These are phyloP conservation scores for Lepidocolaptes lacrymiger DNA, from an alignment of 2,797 vertebrate genomes.

Conservation along the genomic window DNA sequence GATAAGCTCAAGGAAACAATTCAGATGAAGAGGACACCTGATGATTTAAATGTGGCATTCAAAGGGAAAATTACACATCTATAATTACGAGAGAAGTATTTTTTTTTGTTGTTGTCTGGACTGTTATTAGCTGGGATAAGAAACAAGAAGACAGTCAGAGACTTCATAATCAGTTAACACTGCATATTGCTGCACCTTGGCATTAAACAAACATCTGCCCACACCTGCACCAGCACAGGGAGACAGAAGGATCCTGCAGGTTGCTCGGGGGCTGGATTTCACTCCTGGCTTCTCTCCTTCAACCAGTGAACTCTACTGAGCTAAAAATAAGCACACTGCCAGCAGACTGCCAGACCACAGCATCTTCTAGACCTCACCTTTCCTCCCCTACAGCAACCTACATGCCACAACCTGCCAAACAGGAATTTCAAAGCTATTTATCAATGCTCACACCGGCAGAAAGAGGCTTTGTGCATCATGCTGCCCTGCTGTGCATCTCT, in stretches of 20 bases:
- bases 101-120: neutral
- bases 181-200: accelerated
- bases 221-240: neutral
- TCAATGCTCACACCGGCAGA: constrained; percentile 2
- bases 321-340: constrained; percentile 6
- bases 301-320: neutral
- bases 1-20: constrained; percentile 38
- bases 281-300: neutral
- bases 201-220: neutral
- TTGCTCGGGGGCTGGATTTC: neutral
- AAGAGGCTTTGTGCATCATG: neutral
- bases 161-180: neutral
- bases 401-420: neutral
- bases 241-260: neutral
- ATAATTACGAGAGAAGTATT: constrained; percentile 7
- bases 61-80: neutral
- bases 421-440: neutral
- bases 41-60: neutral
- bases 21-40: neutral
- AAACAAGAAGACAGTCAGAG: neutral
- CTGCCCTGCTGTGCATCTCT: neutral
- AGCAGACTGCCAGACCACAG: neutral
- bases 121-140: neutral
- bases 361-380: constrained; percentile 9
- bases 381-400: neutral